Conservation (phyloP, 2,797 vertebrate genomes). For the Carapus acus region DNA sequence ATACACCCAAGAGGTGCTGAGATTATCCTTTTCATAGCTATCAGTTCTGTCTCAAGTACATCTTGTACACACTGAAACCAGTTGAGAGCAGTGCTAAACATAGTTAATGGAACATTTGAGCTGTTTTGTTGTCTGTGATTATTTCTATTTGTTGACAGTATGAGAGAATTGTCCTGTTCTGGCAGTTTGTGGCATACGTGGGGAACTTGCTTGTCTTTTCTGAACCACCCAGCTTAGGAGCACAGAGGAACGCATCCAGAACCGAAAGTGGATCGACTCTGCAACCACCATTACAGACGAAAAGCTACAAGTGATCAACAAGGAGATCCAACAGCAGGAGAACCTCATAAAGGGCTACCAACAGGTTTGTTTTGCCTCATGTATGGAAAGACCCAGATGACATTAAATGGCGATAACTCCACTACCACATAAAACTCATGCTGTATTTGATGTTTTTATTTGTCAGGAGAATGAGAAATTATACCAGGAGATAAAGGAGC, state of each 20-base stretch:
- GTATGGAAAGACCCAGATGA: too few species aligned
- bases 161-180: background rate
- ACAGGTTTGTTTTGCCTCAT: slow-evolving; percentile 68
- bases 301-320: slow-evolving; percentile 76
- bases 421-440: too few species aligned
- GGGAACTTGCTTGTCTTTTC: background rate
- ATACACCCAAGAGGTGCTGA: too few species aligned
- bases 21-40: too few species aligned
- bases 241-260: slow-evolving; percentile 74
- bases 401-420: too few species aligned
- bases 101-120: too few species aligned
- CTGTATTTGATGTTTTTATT: background rate
- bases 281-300: slow-evolving; percentile 68
- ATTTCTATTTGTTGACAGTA: too few species aligned
- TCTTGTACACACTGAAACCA: too few species aligned
- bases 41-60: too few species aligned
- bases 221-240: slow-evolving; percentile 68
- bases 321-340: slow-evolving; percentile 88
- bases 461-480: slow-evolving; percentile 90
- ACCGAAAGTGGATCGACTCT: slow-evolving; percentile 59
- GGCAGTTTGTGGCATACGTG: background rate
- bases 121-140: too few species aligned
- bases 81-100: too few species aligned
- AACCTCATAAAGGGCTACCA: slow-evolving; percentile 90
- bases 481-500: slow-evolving; percentile 83